Percentiles rank a stretch among this genome's conserved stretches.
phyloP scores from a whole-genome alignment of 2,888 invertebrate species.

The Troides aeacus region DNA sequence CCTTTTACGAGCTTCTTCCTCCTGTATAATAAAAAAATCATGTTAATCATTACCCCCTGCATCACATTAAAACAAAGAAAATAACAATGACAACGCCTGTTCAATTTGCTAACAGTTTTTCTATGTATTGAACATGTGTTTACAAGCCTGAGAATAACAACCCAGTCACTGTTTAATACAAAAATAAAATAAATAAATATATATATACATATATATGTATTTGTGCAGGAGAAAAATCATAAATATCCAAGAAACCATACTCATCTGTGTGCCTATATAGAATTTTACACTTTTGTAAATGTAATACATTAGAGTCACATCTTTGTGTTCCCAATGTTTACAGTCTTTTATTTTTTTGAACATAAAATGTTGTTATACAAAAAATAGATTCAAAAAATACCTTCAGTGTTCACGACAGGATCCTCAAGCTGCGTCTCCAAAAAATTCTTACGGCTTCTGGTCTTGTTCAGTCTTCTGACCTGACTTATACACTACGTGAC shows the following conservation, averaged over 20 bases:
- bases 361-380: slow-evolving; percentile 66
- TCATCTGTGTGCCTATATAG: slow-evolving; percentile 10
- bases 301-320: slow-evolving; percentile 16
- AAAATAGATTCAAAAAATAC: slow-evolving; percentile 78
- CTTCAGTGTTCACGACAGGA: slow-evolving; percentile 71
- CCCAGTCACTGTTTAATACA: not conserved
- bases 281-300: slow-evolving; percentile 11
- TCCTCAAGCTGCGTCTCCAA: slow-evolving; percentile 76
- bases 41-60: slow-evolving; percentile 54
- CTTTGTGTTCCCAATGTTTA: slow-evolving; percentile 14
- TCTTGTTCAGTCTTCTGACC: slow-evolving; percentile 80
- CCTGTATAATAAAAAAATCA: slow-evolving; percentile 87
- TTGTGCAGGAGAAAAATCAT: slow-evolving; percentile 1
- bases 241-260: slow-evolving; percentile 13
- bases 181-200: not conserved
- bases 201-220: not conserved
- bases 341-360: slow-evolving; percentile 37
- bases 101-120: slow-evolving; percentile 16
- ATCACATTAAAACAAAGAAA: slow-evolving; percentile 34
- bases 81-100: slow-evolving; percentile 22
- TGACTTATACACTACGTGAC: slow-evolving; percentile 80
- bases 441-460: slow-evolving; percentile 75
- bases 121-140: not conserved
- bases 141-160: slow-evolving; percentile 10
- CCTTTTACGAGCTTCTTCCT: slow-evolving; percentile 97